Evolutionary conservation across 2,888 invertebrate species (phyloP).

Genomic region (Agrilus cyanescens): DNA sequence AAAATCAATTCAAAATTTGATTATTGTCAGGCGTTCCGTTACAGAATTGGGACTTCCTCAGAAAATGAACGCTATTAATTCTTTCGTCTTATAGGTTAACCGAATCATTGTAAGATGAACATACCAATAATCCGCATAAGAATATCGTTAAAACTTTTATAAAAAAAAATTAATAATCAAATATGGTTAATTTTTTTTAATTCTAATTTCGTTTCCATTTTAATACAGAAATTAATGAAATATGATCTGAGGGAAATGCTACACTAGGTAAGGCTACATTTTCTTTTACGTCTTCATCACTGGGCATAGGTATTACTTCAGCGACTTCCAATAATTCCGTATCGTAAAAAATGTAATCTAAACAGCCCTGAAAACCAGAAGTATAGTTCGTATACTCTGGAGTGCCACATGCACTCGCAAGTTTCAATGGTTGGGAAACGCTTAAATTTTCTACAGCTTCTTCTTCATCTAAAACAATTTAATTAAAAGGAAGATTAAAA

Average conservation of each 20-base stretch:
- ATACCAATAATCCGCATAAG: too few species aligned
- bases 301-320: slow-evolving; percentile 69
- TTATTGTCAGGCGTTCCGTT: too few species aligned
- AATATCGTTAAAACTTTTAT: too few species aligned
- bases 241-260: slow-evolving; percentile 86
- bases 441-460: slow-evolving; percentile 53
- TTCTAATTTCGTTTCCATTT: slow-evolving; percentile 32
- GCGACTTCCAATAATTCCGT: slow-evolving; percentile 46
- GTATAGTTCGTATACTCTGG: slow-evolving; percentile 80
- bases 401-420: slow-evolving; percentile 73
- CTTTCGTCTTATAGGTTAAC: too few species aligned
- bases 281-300: slow-evolving; percentile 59
- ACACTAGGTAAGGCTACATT: slow-evolving; percentile 75
- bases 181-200: too few species aligned
- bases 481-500: neutral
- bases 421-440: slow-evolving; percentile 50
- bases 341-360: slow-evolving; percentile 87
- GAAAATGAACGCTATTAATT: too few species aligned
- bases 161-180: too few species aligned
- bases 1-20: too few species aligned
- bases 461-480: slow-evolving; percentile 41
- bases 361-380: slow-evolving; percentile 65
- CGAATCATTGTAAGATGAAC: too few species aligned
- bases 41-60: too few species aligned
- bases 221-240: slow-evolving; percentile 74